Evolutionary conservation across 2,888 invertebrate genomes (phyloP).

Genomic region (Nymphalis urticae): DNA sequence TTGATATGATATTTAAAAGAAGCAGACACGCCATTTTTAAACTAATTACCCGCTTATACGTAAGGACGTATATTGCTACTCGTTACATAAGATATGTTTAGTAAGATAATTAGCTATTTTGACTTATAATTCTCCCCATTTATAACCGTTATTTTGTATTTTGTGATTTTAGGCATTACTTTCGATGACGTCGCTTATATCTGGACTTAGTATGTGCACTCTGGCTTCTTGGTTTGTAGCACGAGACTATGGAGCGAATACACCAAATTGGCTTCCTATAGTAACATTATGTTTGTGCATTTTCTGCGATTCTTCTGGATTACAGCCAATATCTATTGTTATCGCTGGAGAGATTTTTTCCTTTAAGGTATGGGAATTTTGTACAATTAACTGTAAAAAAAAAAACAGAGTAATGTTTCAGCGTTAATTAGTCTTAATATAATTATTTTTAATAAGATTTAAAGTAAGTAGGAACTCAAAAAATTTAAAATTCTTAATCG

Average conservation of each 20-base stretch:
- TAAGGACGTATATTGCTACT: too few species aligned
- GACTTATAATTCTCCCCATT: background rate
- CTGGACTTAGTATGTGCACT: slow-evolving; percentile 66
- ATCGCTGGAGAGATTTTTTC: slow-evolving; percentile 78
- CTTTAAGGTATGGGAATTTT: slow-evolving; percentile 55
- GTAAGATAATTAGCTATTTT: too few species aligned
- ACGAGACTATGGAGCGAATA: slow-evolving; percentile 47
- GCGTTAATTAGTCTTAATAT: too few species aligned
- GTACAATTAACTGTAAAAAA: too few species aligned
- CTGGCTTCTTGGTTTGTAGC: slow-evolving; percentile 71
- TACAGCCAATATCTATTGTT: slow-evolving; percentile 78
- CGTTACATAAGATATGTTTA: too few species aligned
- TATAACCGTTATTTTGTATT: background rate
- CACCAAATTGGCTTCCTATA: slow-evolving; percentile 76
- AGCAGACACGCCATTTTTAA: too few species aligned
- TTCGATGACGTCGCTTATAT: slow-evolving; percentile 57
- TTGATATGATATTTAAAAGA: too few species aligned
- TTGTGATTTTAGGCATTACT: slow-evolving; percentile 57
- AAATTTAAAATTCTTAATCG: too few species aligned
- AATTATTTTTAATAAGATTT: too few species aligned
- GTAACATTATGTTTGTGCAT: slow-evolving; percentile 74
- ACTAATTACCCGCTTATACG: too few species aligned
- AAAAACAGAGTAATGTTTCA: too few species aligned
- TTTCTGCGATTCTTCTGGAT: slow-evolving; percentile 74
- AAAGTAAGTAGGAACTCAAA: too few species aligned